phyloP scores from a whole-genome alignment of 2,113 vertebrate genomes.

The Notothenia rossii region DNA sequence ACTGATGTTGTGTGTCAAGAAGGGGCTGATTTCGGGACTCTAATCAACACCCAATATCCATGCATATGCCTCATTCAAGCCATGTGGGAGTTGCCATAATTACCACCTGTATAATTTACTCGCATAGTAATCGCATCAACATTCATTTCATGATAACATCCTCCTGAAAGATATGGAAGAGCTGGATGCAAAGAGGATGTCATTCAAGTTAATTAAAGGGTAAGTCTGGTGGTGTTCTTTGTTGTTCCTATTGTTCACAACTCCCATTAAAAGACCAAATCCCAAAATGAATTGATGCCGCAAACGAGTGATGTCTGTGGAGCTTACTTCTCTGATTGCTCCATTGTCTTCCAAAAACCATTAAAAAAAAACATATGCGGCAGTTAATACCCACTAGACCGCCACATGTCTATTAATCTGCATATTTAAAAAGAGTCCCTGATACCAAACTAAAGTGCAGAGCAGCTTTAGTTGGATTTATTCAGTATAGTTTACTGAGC shows the following conservation, averaged over 20 bases:
- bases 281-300: neutral
- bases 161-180: neutral
- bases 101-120: neutral
- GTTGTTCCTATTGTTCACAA: neutral
- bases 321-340: neutral
- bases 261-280: neutral
- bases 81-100: neutral
- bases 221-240: neutral
- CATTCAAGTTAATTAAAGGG: neutral
- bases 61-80: neutral
- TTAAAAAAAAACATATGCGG: too few relatives aligned
- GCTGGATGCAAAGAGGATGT: neutral
- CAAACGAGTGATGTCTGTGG: neutral
- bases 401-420: too few relatives aligned
- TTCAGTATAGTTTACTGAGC: neutral
- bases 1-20: neutral
- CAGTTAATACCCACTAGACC: too few relatives aligned
- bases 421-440: too few relatives aligned
- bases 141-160: neutral
- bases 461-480: too few relatives aligned
- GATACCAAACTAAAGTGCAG: neutral
- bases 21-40: neutral
- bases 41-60: neutral
- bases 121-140: neutral
- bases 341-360: neutral